Evolutionary conservation across 2,797 vertebrate species (phyloP), one percentile per base, ranked within the genome.

Genomic region (Etheostoma perlongum): DNA sequence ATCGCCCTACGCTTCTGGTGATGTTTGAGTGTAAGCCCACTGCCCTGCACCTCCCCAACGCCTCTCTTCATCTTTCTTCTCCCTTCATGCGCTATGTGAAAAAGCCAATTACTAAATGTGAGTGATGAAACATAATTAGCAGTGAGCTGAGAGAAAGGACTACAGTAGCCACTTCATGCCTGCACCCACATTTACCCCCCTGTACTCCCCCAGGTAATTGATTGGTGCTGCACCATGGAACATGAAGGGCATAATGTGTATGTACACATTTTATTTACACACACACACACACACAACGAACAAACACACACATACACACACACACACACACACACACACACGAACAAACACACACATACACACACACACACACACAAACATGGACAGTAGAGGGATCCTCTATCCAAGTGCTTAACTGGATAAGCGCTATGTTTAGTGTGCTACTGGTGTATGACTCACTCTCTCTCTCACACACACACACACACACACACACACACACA

Each of bases 51-150:
- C 71, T 59, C 74, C 54, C 27, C 36, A 6, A 27, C 44, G 42
- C 53, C 64, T 67, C 66, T 60, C 67, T 30, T 74, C 67, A 49
- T 47, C 66, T 15, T 74, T 53, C 60, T 7, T 68, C 47, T 47
- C 52, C 65, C 63, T 57, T 36, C 54, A 53, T 76, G 49, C 66
- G 55, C 69, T 52, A 74, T 53, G 78, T 76, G 85, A 88, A 90
- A 93, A 91, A 91, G 83, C 86, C 93, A 91, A 89, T 94, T 91
- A 93, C 86, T 89, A 81, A 89, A 89, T 88, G 91, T 89, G 91
- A 93, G 88, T 84, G 90, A 92, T 89, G 89, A 88, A 89, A 91
- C 52, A 63, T 90, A 94, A 95, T 95, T 93, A 94, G 91, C 72
- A 48, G 79, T 71, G 83, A 91, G 82, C 85, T 79, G 76, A 68